Evolutionary conservation across 2,113 vertebrate species (phyloP).

Genomic region (Acrocephalus arundinaceus): DNA sequence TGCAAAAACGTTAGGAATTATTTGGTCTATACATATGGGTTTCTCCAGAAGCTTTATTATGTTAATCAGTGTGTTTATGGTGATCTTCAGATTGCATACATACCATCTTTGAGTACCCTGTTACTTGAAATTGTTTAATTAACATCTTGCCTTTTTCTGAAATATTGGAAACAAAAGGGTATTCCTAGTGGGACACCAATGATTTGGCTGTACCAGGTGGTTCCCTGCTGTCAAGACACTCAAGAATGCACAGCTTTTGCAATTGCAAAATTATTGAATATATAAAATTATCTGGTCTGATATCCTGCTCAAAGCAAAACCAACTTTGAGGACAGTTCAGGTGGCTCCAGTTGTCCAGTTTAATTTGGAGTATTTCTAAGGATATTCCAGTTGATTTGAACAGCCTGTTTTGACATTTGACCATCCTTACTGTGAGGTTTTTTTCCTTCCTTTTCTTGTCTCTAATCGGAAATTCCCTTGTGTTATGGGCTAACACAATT

Average conservation of each 20-base stretch:
- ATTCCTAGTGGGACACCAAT: not conserved
- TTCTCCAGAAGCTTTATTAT: not conserved
- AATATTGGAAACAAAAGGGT: not conserved
- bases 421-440: not conserved
- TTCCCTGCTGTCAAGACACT: not conserved
- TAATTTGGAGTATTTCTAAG: not conserved
- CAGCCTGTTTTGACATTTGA: not conserved
- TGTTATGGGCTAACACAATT: too few relatives aligned
- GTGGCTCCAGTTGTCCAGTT: not conserved
- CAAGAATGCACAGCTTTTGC: not conserved
- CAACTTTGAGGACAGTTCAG: not conserved
- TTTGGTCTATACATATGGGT: not conserved
- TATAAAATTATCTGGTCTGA: not conserved
- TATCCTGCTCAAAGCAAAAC: not conserved
- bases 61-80: accelerated
- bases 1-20: not conserved
- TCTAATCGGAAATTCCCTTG: not conserved
- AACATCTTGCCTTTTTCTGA: not conserved
- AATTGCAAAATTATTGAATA: not conserved
- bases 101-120: not conserved
- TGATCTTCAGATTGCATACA: not conserved
- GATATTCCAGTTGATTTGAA: not conserved
- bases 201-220: not conserved
- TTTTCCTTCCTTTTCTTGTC: not conserved
- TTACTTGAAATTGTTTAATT: not conserved